Percentiles rank a stretch among this genome's conserved stretches.
phyloP scores from a whole-genome alignment of 1,140 invertebrate genomes.

The Ostrea edulis region DNA sequence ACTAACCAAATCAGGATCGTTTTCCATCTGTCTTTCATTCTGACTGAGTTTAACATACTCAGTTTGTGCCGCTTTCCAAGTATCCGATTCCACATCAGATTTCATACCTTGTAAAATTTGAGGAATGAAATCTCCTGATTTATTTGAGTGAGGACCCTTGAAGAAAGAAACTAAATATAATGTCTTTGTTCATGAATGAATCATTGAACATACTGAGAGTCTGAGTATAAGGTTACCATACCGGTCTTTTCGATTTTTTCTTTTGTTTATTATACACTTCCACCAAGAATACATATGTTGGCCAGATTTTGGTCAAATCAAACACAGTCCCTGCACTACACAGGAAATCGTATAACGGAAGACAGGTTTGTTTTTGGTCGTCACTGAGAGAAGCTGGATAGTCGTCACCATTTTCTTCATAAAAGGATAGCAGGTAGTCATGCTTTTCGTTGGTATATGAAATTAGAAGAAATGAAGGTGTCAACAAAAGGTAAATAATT shows the following conservation, averaged over 20 bases:
- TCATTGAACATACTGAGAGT: too few species aligned
- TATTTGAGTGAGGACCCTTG: neutral
- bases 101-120: neutral
- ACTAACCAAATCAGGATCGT: neutral
- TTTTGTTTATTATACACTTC: neutral
- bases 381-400: constrained; percentile 18
- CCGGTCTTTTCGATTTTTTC: neutral
- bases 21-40: neutral
- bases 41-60: neutral
- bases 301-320: neutral
- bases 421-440: neutral
- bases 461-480: neutral
- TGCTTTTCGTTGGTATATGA: neutral
- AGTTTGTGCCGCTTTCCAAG: neutral
- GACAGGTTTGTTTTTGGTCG: neutral
- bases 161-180: neutral
- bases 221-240: neutral
- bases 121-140: neutral
- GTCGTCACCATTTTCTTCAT: neutral
- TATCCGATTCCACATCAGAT: neutral
- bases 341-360: constrained; percentile 5
- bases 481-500: too few species aligned
- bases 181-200: too few species aligned
- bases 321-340: neutral
- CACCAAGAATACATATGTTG: neutral